Evolutionary conservation across 2,113 vertebrate species (phyloP).

Genomic region (Epinephelus lanceolatus): DNA sequence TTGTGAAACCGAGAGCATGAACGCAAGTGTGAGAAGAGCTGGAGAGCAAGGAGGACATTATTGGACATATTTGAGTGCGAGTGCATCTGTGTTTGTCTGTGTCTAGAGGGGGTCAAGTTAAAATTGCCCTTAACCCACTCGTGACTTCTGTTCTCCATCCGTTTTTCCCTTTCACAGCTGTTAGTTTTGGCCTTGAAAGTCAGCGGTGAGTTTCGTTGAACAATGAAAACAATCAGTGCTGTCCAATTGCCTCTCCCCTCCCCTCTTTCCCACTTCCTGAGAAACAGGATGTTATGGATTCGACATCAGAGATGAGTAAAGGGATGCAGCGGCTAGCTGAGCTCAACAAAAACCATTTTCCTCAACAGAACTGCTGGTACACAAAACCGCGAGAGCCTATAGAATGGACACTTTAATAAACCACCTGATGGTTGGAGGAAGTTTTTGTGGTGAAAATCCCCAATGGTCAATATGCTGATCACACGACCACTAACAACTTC

Average conservation of each 20-base stretch:
- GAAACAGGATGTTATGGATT: slow-evolving; percentile 84
- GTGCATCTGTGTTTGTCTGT: slow-evolving; percentile 7
- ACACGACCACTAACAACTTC: slow-evolving; percentile 64
- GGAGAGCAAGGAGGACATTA: slow-evolving; percentile 15
- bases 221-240: slow-evolving; percentile 78
- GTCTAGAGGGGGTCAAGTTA: neutral
- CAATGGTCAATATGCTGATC: slow-evolving; percentile 34
- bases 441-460: slow-evolving; percentile 33
- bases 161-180: slow-evolving; percentile 47
- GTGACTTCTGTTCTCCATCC: slow-evolving; percentile 32
- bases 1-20: slow-evolving; percentile 66
- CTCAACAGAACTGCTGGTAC: slow-evolving; percentile 9
- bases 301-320: slow-evolving; percentile 58
- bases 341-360: slow-evolving; percentile 38
- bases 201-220: slow-evolving; percentile 62
- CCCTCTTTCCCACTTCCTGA: slow-evolving; percentile 71
- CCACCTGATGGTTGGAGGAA: neutral
- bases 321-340: slow-evolving; percentile 6
- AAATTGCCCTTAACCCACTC: slow-evolving; percentile 14
- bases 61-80: slow-evolving; percentile 4
- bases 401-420: slow-evolving; percentile 13
- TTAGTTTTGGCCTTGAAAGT: slow-evolving; percentile 72
- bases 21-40: slow-evolving; percentile 45
- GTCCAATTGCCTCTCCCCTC: slow-evolving; percentile 34
- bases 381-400: slow-evolving; percentile 21